Percentiles rank a stretch among this genome's conserved stretches.
Evolutionary conservation across 2,888 invertebrate genomes (phyloP).

Genomic region (Mactromeris polynyma): DNA sequence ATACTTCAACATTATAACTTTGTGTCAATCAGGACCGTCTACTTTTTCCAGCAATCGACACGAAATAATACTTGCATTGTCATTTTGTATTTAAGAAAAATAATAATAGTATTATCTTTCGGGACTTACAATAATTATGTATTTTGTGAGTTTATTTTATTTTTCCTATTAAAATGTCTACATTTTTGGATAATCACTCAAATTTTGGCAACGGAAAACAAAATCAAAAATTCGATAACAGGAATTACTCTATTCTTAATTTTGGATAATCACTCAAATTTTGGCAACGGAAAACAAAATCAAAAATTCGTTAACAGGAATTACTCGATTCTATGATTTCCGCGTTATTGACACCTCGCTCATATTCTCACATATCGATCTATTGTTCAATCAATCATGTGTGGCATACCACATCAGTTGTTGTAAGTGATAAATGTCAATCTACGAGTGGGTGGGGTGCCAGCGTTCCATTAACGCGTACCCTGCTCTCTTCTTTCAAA

Average conservation of each 20-base stretch:
- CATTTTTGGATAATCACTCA: not conserved
- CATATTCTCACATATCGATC: not conserved
- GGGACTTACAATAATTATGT: not conserved
- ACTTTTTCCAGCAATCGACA: too few relatives aligned
- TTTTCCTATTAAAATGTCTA: not conserved
- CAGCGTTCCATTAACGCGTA: slow-evolving; percentile 15
- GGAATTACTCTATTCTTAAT: not conserved
- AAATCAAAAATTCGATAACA: not conserved
- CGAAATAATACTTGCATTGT: too few relatives aligned
- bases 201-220: slow-evolving; percentile 1
- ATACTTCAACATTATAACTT: too few relatives aligned
- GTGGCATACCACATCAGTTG: not conserved
- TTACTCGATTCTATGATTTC: not conserved
- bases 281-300: slow-evolving; percentile 5
- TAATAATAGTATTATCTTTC: too few relatives aligned
- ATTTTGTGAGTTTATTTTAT: not conserved
- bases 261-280: not conserved
- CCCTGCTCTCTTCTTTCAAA: not conserved
- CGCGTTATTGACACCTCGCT: slow-evolving; percentile 8
- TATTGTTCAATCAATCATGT: not conserved
- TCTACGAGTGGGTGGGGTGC: not conserved
- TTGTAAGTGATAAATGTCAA: slow-evolving; percentile 11
- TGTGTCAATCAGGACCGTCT: too few relatives aligned
- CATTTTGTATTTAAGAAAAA: too few relatives aligned
- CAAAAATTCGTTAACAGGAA: not conserved